These are phyloP conservation scores for Alloscopus bannaensis DNA, from an alignment of 2,888 invertebrate species.

Conservation along the genomic window DNA sequence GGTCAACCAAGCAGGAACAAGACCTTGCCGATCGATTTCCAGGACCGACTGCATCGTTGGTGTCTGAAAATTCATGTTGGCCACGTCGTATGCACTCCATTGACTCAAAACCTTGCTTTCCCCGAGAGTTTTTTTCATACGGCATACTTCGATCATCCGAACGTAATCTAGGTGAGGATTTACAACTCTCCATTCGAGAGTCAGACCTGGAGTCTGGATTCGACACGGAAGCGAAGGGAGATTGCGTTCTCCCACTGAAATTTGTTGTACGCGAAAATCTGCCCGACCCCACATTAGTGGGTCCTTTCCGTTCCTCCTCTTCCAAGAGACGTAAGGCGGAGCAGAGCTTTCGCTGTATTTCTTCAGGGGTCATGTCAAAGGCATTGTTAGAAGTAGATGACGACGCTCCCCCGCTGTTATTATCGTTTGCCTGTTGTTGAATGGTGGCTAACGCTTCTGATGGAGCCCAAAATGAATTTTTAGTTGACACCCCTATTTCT, in stretches of 20 bases:
- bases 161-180: constrained; percentile 32
- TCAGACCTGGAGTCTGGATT: constrained; percentile 37
- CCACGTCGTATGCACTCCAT: neutral
- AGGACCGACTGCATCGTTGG: too few species aligned
- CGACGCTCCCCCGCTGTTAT: constrained; percentile 19
- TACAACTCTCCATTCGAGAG: constrained; percentile 20
- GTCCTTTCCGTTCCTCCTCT: constrained; percentile 30
- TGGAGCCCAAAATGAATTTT: constrained; percentile 24
- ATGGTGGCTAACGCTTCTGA: constrained; percentile 45
- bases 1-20: constrained; percentile 46
- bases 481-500: constrained; percentile 15
- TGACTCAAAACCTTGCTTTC: neutral
- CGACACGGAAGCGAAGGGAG: constrained; percentile 20
- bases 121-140: neutral
- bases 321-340: constrained; percentile 47
- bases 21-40: constrained; percentile 47
- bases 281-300: neutral
- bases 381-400: constrained; percentile 14
- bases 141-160: constrained; percentile 21
- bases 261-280: constrained; percentile 1
- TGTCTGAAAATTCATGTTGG: neutral
- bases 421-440: neutral
- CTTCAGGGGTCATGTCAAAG: constrained; percentile 32
- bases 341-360: constrained; percentile 49
- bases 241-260: constrained; percentile 17